These are phyloP conservation scores for Thyatira batis DNA, from an alignment of 2,888 invertebrate genomes.

Conservation along the genomic window DNA sequence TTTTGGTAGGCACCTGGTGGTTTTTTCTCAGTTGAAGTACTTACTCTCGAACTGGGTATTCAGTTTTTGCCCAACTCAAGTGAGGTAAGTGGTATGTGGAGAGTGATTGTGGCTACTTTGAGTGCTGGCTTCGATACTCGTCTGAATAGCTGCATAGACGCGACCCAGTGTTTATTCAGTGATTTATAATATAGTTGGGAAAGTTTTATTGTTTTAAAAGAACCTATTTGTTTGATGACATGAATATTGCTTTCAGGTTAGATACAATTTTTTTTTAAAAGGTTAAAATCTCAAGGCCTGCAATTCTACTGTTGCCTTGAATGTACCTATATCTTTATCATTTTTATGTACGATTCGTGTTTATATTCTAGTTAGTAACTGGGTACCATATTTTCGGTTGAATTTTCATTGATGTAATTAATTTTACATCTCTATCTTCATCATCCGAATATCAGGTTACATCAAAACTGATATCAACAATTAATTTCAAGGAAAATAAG, in stretches of 20 bases:
- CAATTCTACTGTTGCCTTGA: no score
- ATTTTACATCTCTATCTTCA: slow-evolving; percentile 8
- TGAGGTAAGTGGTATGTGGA: slow-evolving; percentile 56
- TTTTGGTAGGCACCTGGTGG: slow-evolving; percentile 78
- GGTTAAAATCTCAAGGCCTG: no score
- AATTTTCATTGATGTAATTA: slow-evolving; percentile 6
- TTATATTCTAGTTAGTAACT: background rate
- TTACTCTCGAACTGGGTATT: slow-evolving; percentile 61
- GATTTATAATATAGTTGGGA: slow-evolving; percentile 11
- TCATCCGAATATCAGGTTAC: slow-evolving; percentile 13
- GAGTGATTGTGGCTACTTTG: slow-evolving; percentile 51
- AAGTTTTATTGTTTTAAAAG: background rate
- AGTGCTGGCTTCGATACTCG: slow-evolving; percentile 19
- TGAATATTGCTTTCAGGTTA: no score
- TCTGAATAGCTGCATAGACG: slow-evolving; percentile 12
- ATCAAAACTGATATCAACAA: slow-evolving; percentile 26
- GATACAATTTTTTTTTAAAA: no score
- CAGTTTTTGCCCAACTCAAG: slow-evolving; percentile 65
- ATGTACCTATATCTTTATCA: no score
- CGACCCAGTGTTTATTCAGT: slow-evolving; percentile 11
- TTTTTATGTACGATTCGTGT: background rate
- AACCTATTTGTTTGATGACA: no score
- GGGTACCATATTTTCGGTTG: background rate
- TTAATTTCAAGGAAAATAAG: slow-evolving; percentile 53
- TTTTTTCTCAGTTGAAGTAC: slow-evolving; percentile 72